Percentiles rank a stretch among this genome's conserved stretches.
Evolutionary conservation across 2,113 vertebrate genomes (phyloP).

Genomic region (Limnothrissa miodon): DNA sequence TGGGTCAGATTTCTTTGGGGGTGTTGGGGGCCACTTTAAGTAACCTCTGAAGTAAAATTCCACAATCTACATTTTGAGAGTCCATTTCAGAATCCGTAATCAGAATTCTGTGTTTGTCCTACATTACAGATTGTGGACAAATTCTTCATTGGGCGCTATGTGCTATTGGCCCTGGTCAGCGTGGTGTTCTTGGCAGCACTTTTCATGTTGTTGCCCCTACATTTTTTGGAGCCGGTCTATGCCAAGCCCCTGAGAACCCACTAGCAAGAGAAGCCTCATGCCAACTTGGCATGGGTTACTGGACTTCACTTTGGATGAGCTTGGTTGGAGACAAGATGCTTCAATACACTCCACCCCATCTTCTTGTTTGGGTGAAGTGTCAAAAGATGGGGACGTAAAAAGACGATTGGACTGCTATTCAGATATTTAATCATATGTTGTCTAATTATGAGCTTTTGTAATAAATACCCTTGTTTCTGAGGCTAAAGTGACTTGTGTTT

Average conservation of each 20-base stretch:
- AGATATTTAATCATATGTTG: background rate
- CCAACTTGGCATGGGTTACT: slow-evolving; percentile 45
- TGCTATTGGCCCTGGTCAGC: slow-evolving; percentile 74
- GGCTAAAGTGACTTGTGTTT: background rate
- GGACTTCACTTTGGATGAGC: slow-evolving; percentile 20
- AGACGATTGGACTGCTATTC: background rate
- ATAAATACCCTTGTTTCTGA: background rate
- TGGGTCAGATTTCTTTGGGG: background rate
- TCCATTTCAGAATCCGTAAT: background rate
- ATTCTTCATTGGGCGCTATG: slow-evolving; percentile 85
- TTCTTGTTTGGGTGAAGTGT: background rate
- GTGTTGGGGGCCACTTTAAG: too few relatives aligned
- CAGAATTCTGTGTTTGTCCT: slow-evolving; percentile 5
- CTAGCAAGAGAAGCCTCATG: slow-evolving; percentile 45
- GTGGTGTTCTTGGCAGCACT: slow-evolving; percentile 72
- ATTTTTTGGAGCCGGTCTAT: slow-evolving; percentile 81
- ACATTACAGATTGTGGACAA: slow-evolving; percentile 80
- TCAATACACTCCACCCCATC: background rate
- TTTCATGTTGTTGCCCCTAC: slow-evolving; percentile 81
- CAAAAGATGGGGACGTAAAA: background rate
- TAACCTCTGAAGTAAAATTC: background rate
- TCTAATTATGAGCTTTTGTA: background rate
- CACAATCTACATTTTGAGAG: background rate
- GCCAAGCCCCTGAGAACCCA: slow-evolving; percentile 77
- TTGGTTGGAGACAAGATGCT: slow-evolving; percentile 44